Evolutionary conservation across 2,888 invertebrate genomes (phyloP), one percentile per base, ranked within the genome.

Genomic region (Alloplasta piceator): DNA sequence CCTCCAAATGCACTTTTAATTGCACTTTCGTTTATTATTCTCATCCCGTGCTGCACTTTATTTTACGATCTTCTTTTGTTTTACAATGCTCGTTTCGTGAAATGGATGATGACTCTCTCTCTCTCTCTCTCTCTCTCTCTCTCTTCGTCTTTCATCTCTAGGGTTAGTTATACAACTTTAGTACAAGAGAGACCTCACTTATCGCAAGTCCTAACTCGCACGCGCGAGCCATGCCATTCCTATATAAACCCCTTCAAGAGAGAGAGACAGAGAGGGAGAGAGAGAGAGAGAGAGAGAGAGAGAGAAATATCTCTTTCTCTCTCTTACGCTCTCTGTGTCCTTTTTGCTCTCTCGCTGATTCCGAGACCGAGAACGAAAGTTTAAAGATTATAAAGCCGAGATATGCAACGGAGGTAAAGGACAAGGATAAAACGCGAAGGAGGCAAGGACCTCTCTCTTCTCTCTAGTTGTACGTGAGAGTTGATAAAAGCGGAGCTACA

Each of bases 151-250:
- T 56, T 58, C 39, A 48, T 66, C 48, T 39, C 16, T 26, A 26
- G 26, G 74, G 60, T 58, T 74, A 74, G 66, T 74, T 74, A 67
- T 55, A 74, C 70, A 70, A 70, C 74, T 79, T 43, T 16, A 52
- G 58, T 60, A 64, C 74, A 75, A 75, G 74, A 78, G 78, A 78
- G 70, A 74, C 60, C 77, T 81, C 81, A 81, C 81, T 81, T 78
- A 78, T 81, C 78, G 73, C 70, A 43, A 12, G 46, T 43, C 61
- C 67, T 50, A 64, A 60, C 77, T 58, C 77, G 78, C 81, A 77
- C 78, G 74, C 78, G 77, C 77, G 72, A 64, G 67, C 46, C 50
- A 56, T 73, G 77, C 75, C 55, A 68, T 73, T 64, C 76, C 61
- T 68, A 68, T 60, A 70, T 9, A 38, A 73, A 61, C 64, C 58